Percentiles rank a stretch among this genome's conserved stretches.
These are phyloP conservation scores for Trachelus tabidus DNA, from an alignment of 2,888 invertebrate species.

Conservation along the genomic window DNA sequence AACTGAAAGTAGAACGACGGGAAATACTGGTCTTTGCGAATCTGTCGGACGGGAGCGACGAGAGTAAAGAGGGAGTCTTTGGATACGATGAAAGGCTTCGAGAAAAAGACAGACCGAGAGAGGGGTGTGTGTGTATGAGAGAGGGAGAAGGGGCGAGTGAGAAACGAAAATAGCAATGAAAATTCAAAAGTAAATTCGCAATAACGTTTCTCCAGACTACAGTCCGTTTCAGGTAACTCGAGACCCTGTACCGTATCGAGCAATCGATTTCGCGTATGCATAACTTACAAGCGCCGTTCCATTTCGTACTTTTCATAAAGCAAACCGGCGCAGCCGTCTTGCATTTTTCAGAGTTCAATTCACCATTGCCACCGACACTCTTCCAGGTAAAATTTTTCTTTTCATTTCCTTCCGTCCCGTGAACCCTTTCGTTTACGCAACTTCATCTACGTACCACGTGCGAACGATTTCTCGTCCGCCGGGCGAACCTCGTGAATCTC, in stretches of 20 bases:
- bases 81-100: no score
- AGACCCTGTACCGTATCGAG: neutral
- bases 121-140: no score
- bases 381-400: neutral
- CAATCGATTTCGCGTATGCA: neutral
- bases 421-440: neutral
- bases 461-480: neutral
- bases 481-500: neutral
- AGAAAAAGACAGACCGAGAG: no score
- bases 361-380: neutral
- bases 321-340: neutral
- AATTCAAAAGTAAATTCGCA: neutral
- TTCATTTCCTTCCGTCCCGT: neutral
- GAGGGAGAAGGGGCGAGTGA: no score
- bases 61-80: no score
- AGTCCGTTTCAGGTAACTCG: neutral
- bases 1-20: conserved; percentile 5
- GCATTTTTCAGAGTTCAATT: neutral
- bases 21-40: no score
- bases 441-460: neutral
- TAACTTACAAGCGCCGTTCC: neutral
- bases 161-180: neutral
- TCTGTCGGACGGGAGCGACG: no score
- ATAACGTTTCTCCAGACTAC: neutral
- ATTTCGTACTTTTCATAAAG: neutral